These are phyloP conservation scores for Dicerorhinus sumatrensis DNA, from an alignment of 2,113 vertebrate genomes.

Conservation along the genomic window DNA sequence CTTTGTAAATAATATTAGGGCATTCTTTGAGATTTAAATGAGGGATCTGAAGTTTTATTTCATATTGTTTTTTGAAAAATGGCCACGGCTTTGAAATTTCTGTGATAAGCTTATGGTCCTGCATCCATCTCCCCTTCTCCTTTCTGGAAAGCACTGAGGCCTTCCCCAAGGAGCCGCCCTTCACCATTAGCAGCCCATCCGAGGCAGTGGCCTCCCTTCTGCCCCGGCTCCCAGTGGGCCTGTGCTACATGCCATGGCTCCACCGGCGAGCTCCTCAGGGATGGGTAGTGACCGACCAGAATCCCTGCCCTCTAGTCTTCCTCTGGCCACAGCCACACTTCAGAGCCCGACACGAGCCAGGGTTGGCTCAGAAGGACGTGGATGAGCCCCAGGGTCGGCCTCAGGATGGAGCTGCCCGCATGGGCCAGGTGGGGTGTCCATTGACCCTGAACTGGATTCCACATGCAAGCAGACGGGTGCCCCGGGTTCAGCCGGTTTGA, in stretches of 20 bases:
- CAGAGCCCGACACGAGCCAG: not conserved
- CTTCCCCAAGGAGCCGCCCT: not conserved
- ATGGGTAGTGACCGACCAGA: not conserved
- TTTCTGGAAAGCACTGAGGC: not conserved
- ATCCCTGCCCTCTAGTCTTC: not conserved
- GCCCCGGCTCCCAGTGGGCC: not conserved
- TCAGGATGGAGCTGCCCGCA: not conserved
- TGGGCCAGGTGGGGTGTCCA: not conserved
- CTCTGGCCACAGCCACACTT: not conserved
- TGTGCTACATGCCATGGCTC: no score
- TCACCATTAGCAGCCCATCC: fast-evolving
- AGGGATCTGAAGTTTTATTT: not conserved
- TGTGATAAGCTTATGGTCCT: fast-evolving
- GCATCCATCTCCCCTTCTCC: not conserved
- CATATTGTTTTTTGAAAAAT: not conserved
- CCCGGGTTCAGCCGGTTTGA: not conserved
- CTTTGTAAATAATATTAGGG: not conserved
- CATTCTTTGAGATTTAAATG: not conserved
- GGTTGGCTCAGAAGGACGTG: not conserved
- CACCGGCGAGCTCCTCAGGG: not conserved
- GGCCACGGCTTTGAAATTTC: not conserved
- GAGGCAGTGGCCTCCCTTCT: no score
- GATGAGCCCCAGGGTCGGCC: not conserved
- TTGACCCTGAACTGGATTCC: not conserved
- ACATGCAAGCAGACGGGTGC: fast-evolving